Evolutionary conservation across 2,888 invertebrate genomes (phyloP).

Genomic region (Lucinisca nassula): DNA sequence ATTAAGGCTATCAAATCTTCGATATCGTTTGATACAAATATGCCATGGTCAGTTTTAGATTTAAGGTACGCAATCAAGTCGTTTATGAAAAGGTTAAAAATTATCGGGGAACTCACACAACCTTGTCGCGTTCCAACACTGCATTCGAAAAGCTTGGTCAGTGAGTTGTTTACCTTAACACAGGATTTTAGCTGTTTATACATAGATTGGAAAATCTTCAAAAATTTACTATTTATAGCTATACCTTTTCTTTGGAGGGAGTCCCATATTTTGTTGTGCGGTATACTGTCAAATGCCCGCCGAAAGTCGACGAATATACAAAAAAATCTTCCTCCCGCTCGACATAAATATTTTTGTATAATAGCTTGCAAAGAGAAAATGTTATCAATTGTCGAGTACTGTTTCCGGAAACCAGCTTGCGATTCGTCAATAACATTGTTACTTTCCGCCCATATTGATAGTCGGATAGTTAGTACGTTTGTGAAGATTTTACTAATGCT

Average conservation of each 20-base stretch:
- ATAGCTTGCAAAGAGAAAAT: constrained; percentile 8
- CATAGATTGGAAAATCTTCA: constrained; percentile 6
- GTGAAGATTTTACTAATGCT: not conserved
- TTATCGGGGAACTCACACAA: constrained; percentile 19
- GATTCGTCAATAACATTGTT: constrained; percentile 4
- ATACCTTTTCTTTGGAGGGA: constrained; percentile 5
- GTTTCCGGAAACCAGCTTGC: constrained; percentile 6
- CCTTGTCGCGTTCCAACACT: constrained; percentile 3
- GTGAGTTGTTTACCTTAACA: not conserved
- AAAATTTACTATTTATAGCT: not conserved
- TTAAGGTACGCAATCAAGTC: constrained; percentile 16
- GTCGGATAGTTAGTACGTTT: not conserved
- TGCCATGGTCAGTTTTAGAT: not conserved
- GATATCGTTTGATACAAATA: constrained; percentile 1
- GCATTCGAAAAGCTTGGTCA: not conserved
- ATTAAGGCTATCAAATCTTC: constrained; percentile 11
- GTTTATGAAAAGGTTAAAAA: constrained; percentile 15
- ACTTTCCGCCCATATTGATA: constrained; percentile 7
- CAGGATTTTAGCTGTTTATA: not conserved
- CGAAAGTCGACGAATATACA: constrained; percentile 6
- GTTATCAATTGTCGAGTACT: not conserved
- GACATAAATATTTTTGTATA: constrained; percentile 3
- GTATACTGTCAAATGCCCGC: constrained; percentile 6
- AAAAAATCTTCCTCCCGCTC: not conserved
- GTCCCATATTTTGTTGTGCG: not conserved